These are phyloP conservation scores for Meriones unguiculatus DNA, from an alignment of 2,113 vertebrate genomes.

Conservation along the genomic window DNA sequence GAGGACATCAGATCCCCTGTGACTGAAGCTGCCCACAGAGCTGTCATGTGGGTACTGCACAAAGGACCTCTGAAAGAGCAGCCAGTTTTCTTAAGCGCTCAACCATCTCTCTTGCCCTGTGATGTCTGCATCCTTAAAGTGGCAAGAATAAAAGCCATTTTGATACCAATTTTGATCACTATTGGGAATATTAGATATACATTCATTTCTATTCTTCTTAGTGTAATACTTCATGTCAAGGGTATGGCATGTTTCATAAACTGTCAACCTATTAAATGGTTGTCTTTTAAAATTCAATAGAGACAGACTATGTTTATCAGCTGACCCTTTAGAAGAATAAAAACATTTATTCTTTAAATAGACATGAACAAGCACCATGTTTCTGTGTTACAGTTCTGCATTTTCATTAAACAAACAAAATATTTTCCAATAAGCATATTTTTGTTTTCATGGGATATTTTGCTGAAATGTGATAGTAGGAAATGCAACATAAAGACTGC, in stretches of 20 bases:
- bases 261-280: not conserved
- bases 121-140: conserved; percentile 5
- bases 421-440: conserved; percentile 18
- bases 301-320: not conserved
- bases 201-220: conserved; percentile 16
- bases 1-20: not conserved
- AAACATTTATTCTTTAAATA: not conserved
- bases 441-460: conserved; percentile 19
- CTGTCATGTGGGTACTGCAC: not conserved
- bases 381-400: not conserved
- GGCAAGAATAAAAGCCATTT: not conserved
- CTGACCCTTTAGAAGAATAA: not conserved
- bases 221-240: conserved; percentile 7
- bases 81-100: not conserved
- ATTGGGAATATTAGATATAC: not conserved
- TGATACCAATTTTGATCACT: not conserved
- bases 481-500: not conserved
- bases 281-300: not conserved
- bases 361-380: not conserved
- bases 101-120: not conserved
- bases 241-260: not conserved
- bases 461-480: not conserved
- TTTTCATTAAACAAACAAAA: conserved; percentile 18
- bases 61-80: not conserved
- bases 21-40: not conserved